phyloP scores from a whole-genome alignment of 2,797 vertebrate species.

The Acipenser ruthenus region DNA sequence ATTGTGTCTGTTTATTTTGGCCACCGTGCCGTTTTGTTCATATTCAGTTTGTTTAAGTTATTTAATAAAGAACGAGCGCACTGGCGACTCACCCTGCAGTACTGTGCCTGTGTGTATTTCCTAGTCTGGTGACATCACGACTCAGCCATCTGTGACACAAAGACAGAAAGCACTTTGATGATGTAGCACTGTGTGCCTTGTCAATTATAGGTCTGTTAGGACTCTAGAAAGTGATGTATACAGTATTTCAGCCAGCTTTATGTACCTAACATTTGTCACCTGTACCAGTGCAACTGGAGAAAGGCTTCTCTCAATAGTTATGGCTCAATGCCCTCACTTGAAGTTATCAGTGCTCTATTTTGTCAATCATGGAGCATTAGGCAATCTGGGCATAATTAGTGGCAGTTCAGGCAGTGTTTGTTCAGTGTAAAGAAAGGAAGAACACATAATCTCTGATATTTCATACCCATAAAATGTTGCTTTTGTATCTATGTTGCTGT shows the following conservation, averaged over 20 bases:
- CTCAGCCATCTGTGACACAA: no score
- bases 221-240: neutral
- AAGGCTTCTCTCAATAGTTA: neutral
- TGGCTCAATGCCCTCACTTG: neutral
- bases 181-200: no score
- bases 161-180: no score
- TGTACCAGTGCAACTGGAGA: neutral
- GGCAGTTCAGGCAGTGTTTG: neutral
- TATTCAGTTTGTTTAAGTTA: no score
- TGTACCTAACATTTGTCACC: slow-evolving; percentile 1
- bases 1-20: no score
- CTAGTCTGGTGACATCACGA: no score
- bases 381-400: neutral
- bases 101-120: no score
- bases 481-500: neutral
- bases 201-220: slow-evolving; percentile 4
- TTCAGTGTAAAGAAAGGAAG: neutral
- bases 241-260: neutral
- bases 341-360: neutral
- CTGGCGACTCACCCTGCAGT: no score
- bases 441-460: neutral
- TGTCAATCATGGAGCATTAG: neutral
- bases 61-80: no score
- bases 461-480: neutral
- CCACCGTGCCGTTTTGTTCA: no score